Base-by-base conservation (phyloP, 1,140 invertebrate species). In the Latrodectus geometricus region DNA sequence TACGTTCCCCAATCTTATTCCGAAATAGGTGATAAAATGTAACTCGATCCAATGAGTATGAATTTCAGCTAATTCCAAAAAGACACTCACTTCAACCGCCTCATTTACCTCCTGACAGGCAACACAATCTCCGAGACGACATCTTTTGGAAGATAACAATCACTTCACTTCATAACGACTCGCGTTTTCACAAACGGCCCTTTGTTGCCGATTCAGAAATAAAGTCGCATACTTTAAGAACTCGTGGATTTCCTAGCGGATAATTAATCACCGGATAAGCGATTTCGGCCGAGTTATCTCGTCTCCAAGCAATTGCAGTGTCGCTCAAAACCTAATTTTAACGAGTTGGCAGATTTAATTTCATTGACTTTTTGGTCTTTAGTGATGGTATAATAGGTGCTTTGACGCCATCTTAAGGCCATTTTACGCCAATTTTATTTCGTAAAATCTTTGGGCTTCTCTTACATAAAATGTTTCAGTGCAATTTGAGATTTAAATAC, bases 31-130 rank as follows among this genome's bases (percentile, higher is more conserved):
- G 35, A 65, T 35, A 61, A 77, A 77, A 61, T n/a, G n/a, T 20
- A 65, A 77, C 54, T 54, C n/a, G 4, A 48, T 35, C 15, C 14
- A 17, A 50, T 0, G 8, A 14, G 14, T n/a, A 50, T 49, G 11
- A 12, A n/a, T 15, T 61, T 77, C 14, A 21, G 17, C 12, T 65
- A 49, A 52, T 79, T 69, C 65, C 35, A 20, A 15, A 21, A 79
- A 17, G 17, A 12, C 21, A 12, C 15, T 52, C 9, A 50, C 65
- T 68, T 23, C 65, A 68, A 69, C 77, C 77, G 77, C 65, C 61
- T 61, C 77, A 79, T 79, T 79, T 68, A 69, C 77, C 77, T 15
- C 20, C 56, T 79, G 77, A 79, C 17, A 35, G 48, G 65, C 65
- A 76, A 52, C 21, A 52, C 74, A n/a, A n/a, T n/a, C 72, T 7